Evolutionary conservation across 2,888 invertebrate genomes (phyloP).

Genomic region (Eupithecia subumbrata): DNA sequence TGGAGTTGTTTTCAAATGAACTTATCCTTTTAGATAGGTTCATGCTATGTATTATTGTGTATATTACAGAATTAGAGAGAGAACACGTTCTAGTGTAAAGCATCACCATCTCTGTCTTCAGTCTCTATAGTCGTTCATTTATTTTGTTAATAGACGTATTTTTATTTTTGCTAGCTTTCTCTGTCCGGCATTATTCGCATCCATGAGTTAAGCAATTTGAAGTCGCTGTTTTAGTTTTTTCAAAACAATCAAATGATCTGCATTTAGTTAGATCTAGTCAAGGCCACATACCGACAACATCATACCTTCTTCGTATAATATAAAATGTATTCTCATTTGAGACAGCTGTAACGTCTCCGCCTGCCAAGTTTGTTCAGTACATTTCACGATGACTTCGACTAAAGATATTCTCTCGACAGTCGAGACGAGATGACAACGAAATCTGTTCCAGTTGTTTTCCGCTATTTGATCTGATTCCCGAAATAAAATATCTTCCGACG

Average conservation of each 20-base stretch:
- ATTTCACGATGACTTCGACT: neutral
- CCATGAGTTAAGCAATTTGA: neutral
- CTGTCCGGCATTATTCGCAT: neutral
- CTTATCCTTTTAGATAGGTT: too few relatives aligned
- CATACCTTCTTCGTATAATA: neutral
- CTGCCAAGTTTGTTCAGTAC: constrained; percentile 12
- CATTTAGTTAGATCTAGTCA: neutral
- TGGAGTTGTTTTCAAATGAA: too few relatives aligned
- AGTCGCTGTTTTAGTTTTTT: neutral
- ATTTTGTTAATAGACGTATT: neutral
- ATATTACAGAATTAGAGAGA: too few relatives aligned
- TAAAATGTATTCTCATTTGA: constrained; percentile 5
- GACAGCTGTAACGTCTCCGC: neutral
- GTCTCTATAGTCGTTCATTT: neutral
- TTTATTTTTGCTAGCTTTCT: neutral
- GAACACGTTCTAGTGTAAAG: neutral
- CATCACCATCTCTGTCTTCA: neutral
- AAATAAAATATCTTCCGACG: constrained; percentile 35
- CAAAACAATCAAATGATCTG: neutral
- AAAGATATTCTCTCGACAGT: constrained; percentile 13
- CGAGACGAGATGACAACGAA: constrained; percentile 15
- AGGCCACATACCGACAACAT: neutral
- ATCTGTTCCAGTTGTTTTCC: constrained; percentile 28
- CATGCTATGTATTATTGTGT: too few relatives aligned
- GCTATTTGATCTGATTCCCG: constrained; percentile 36